Evolutionary conservation across 2,888 invertebrate genomes (phyloP).

Genomic region (Morpho achilles): DNA sequence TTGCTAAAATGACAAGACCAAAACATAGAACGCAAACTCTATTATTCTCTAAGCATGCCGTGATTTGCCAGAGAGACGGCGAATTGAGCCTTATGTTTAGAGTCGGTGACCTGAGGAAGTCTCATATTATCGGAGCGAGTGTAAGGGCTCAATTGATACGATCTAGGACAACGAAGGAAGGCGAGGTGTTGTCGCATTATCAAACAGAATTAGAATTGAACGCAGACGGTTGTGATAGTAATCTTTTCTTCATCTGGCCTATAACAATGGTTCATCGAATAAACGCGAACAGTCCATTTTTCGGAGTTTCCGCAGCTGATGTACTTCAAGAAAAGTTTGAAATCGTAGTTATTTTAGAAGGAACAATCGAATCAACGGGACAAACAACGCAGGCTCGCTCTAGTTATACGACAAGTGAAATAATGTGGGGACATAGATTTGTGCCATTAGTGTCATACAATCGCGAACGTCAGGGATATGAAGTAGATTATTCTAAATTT

Average conservation of each 20-base stretch:
- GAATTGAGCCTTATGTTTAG: constrained; percentile 91
- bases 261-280: constrained; percentile 93
- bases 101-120: constrained; percentile 93
- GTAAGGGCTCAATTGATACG: constrained; percentile 91
- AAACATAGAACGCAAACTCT: constrained; percentile 95
- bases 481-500: constrained; percentile 90
- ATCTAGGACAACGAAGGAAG: constrained; percentile 90
- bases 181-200: constrained; percentile 88
- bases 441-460: constrained; percentile 86
- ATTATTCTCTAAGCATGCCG: constrained; percentile 90
- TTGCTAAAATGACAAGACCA: constrained; percentile 94
- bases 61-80: constrained; percentile 91
- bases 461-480: constrained; percentile 85
- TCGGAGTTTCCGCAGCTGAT: constrained; percentile 89
- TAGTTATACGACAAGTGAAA: constrained; percentile 87
- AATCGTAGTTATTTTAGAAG: constrained; percentile 90
- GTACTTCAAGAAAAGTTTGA: constrained; percentile 89
- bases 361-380: constrained; percentile 89
- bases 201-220: constrained; percentile 86
- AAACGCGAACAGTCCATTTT: constrained; percentile 90
- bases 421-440: constrained; percentile 90
- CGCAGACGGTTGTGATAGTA: constrained; percentile 88
- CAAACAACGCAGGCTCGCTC: constrained; percentile 86
- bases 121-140: constrained; percentile 93
- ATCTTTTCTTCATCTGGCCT: constrained; percentile 96